These are phyloP conservation scores for Acanthaster planci DNA, from an alignment of 35 echinoderm and acorn worm species.

Conservation along the genomic window DNA sequence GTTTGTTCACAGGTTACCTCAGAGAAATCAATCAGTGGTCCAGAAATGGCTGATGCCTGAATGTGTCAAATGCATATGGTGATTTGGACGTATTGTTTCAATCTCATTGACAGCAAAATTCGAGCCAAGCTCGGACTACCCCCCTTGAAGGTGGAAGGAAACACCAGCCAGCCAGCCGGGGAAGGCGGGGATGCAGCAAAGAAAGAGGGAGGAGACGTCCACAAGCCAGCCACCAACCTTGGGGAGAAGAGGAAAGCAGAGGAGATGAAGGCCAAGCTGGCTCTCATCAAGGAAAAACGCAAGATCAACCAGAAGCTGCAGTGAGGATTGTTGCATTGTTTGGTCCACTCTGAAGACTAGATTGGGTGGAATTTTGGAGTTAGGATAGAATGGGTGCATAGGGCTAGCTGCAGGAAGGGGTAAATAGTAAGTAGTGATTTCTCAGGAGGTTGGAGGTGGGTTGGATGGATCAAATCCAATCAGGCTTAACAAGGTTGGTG, in stretches of 20 bases:
- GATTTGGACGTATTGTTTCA: background rate
- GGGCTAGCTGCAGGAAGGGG: too few species aligned
- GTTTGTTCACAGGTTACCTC: background rate
- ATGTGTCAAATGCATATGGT: too few species aligned
- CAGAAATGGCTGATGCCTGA: too few species aligned
- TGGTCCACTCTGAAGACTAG: too few species aligned
- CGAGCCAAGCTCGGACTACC: conserved; percentile 88
- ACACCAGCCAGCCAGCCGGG: conserved; percentile 9
- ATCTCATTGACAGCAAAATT: conserved; percentile 76
- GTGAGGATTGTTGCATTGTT: conserved; percentile 61
- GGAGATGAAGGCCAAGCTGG: conserved; percentile 82
- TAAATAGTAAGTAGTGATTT: too few species aligned
- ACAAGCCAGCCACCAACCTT: conserved; percentile 89
- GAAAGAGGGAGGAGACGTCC: conserved; percentile 73
- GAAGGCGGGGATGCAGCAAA: conserved; percentile 27
- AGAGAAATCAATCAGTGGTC: background rate
- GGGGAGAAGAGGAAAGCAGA: conserved; percentile 61
- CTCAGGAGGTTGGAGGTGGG: too few species aligned
- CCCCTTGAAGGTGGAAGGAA: conserved; percentile 55
- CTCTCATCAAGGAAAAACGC: conserved; percentile 89
- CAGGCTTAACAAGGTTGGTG: too few species aligned
- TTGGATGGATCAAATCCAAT: too few species aligned
- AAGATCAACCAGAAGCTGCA: conserved; percentile 85
- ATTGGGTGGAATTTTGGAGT: too few species aligned
- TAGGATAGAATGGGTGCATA: too few species aligned